phyloP scores from a whole-genome alignment of 2,113 vertebrate species.

The Dinomys branickii region DNA sequence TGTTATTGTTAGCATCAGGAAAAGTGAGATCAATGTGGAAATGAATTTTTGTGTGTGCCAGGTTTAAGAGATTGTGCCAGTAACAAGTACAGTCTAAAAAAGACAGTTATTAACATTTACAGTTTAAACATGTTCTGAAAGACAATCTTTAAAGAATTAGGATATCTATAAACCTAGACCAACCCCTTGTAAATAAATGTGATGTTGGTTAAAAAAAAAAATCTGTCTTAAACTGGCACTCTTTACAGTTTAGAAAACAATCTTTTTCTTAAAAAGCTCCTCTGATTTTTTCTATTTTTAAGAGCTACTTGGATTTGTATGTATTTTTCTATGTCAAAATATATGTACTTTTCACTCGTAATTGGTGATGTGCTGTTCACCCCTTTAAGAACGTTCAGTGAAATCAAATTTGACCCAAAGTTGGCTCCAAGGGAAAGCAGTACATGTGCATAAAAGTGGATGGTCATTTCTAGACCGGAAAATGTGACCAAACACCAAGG shows the following conservation, averaged over 20 bases:
- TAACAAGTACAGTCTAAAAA: conserved; percentile 31
- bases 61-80: conserved; percentile 7
- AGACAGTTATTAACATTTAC: not conserved
- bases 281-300: conserved; percentile 46
- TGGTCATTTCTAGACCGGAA: not conserved
- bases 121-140: conserved; percentile 33
- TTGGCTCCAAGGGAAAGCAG: not conserved
- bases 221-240: conserved; percentile 23
- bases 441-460: not conserved
- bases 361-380: not conserved
- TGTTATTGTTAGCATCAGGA: conserved; percentile 48
- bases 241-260: not conserved
- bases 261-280: conserved; percentile 45
- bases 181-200: conserved; percentile 42
- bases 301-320: conserved; percentile 57
- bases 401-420: conserved; percentile 31
- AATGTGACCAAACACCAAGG: not conserved
- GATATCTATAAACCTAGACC: conserved; percentile 18
- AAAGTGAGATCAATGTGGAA: conserved; percentile 37
- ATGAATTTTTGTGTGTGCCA: conserved; percentile 26
- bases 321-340: conserved; percentile 62
- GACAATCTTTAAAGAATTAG: conserved; percentile 75
- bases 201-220: not conserved
- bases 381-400: not conserved
- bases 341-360: not conserved